Evolutionary conservation across 2,113 vertebrate genomes (phyloP).

Genomic region (Leptobrachium ailaonicum): DNA sequence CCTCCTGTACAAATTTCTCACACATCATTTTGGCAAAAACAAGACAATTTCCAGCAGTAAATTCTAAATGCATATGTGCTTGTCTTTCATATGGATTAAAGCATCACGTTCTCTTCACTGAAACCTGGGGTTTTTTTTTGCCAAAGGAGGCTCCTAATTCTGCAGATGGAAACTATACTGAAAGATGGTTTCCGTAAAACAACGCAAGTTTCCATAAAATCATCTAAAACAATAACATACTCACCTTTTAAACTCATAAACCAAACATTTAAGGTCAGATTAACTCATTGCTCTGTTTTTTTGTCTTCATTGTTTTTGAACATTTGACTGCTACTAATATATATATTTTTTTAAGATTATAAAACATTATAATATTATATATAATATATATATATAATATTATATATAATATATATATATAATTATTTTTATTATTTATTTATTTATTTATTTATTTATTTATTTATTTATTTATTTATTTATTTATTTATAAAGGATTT

Average conservation of each 20-base stretch:
- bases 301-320: too few relatives aligned
- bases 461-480: too few relatives aligned
- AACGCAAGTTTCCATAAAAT: constrained; percentile 37
- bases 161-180: constrained; percentile 27
- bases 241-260: constrained; percentile 23
- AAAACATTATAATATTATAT: too few relatives aligned
- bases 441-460: too few relatives aligned
- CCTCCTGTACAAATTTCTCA: not conserved
- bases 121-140: not conserved
- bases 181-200: constrained; percentile 30
- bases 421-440: too few relatives aligned
- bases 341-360: too few relatives aligned
- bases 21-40: constrained; percentile 29
- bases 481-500: too few relatives aligned
- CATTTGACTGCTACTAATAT: too few relatives aligned
- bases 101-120: constrained; percentile 4
- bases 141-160: not conserved
- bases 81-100: constrained; percentile 25
- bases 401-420: too few relatives aligned
- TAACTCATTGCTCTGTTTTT: not conserved
- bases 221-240: constrained; percentile 13
- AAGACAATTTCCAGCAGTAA: not conserved
- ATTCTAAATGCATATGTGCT: constrained; percentile 12
- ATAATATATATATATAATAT: too few relatives aligned
- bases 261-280: constrained; percentile 25